phyloP scores from a whole-genome alignment of 2,113 vertebrate genomes.

The Alligator mississippiensis region DNA sequence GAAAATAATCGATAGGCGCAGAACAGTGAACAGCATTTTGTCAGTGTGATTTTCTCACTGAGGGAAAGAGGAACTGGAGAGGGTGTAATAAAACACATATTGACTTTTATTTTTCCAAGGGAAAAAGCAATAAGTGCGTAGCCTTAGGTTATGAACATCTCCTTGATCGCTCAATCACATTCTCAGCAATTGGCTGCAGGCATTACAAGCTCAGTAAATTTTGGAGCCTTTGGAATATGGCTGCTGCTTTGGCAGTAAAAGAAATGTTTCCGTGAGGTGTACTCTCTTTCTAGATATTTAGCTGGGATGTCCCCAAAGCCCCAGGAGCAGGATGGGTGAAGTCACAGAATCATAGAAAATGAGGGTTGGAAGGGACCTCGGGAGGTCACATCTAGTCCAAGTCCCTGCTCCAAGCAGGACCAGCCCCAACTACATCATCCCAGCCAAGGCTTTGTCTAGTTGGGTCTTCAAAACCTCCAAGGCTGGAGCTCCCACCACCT shows the following conservation, averaged over 20 bases:
- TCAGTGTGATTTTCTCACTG: accelerated
- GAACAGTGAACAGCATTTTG: background rate
- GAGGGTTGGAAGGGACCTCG: too few species aligned
- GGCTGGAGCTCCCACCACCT: too few species aligned
- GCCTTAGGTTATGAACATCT: constrained; percentile 48
- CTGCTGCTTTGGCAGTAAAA: background rate
- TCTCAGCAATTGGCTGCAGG: background rate
- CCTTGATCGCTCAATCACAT: background rate
- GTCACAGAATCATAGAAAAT: too few species aligned
- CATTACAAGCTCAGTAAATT: constrained; percentile 23
- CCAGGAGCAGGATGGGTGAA: background rate
- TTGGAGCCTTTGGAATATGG: constrained; percentile 22
- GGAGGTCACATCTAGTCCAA: too few species aligned
- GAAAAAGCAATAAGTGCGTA: constrained; percentile 52
- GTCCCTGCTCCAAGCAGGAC: too few species aligned
- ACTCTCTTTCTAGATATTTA: background rate
- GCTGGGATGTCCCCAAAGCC: background rate
- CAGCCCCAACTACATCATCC: too few species aligned
- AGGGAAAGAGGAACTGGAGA: background rate
- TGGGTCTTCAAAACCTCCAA: too few species aligned
- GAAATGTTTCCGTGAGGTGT: background rate
- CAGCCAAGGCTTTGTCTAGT: too few species aligned
- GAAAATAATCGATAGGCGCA: background rate
- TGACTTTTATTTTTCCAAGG: constrained; percentile 22
- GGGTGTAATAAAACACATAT: background rate